Evolutionary conservation across 2,797 vertebrate genomes (phyloP), one percentile per base, ranked within the genome.

Genomic region (Eulemur coronatus): DNA sequence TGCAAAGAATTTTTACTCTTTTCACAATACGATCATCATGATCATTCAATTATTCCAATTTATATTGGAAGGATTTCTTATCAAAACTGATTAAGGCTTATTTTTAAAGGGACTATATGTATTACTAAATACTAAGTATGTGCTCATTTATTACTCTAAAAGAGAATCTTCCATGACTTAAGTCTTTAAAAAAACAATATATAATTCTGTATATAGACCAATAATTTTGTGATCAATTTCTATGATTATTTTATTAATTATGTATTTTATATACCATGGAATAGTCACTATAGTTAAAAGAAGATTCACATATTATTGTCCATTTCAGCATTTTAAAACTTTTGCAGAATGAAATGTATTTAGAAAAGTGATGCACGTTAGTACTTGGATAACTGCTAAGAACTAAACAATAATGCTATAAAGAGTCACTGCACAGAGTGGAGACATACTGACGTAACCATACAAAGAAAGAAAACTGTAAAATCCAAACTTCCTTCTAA

Each of bases 61-160:
- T 55, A 88, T 1, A 94, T 0, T 41, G 26, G 7, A 85, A 81
- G 28, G 10, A 81, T n/a, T 86, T 93, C 59, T 73, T 43, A 76
- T 26, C 33, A 85, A 86, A 81, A 89, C 6, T 22, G 73, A 67
- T 43, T 43, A 73, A 87, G 30, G 33, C 24, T 94, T 14, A 24
- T 86, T 89, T 96, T 88, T 75, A 69, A 89, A 65, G 33, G 20
- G 13, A n/a, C 3, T 35, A 2, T 15, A 61, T 30, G 4, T 26
- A 18, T 57, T 70, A 80, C 30, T 84, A 84, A 79, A 38, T 79
- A 85, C n/a, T 50, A 89, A 84, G 24, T 59, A 72, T 52, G 94
- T 8, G 7, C 5, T 95, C 30, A 65, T 86, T 92, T 85, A 92
- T 20, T 82, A 95, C 67, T 92, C 94, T 73, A 73, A 91, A 95